Base-by-base conservation (phyloP, 2,113 vertebrate species). In the Triplophysa dalaica region DNA sequence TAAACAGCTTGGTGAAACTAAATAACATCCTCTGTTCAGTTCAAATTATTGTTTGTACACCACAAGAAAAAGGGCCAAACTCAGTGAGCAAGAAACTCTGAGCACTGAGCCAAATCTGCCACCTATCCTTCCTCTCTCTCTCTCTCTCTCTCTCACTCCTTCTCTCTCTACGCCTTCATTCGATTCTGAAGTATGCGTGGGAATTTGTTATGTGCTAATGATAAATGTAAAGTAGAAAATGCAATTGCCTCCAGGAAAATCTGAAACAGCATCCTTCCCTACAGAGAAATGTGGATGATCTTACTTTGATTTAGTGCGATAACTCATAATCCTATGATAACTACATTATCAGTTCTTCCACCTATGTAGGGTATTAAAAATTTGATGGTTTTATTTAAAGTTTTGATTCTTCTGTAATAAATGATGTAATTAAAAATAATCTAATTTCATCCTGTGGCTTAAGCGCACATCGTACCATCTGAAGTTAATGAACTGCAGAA, bases 161-260 rank as follows among this genome's bases (percentile, higher is more conserved):
- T 33, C 54, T n/a, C 54, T 68, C 38, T 62, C 80, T 84, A 67
- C 76, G 63, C 74, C 70, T 74, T 70, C 50, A 80, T 33, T 33
- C 24, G 70, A 17, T 70, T 61, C 41, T 78, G 56, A 78, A 78
- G 75, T 45, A 70, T 73, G 84, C 81, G 84, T 85, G 84, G 84
- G 84, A 81, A 77, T 82, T 65, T 82, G 83, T 65, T 73, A 77
- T 83, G 78, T 74, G 79, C 62, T 85, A 65, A 83, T 81, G 81
- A 85, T 85, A 83, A 85, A 81, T 77, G 63, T 61, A 70, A 82
- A 78, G 68, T 70, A 80, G 70, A 83, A 85, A 82, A 83, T 78
- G 75, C 84, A 77, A 83, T 78, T 83, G 70, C 74, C 60, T 80
- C 81, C 84, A 85, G 75, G 75, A 83, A 83, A 78, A 80, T 79